These are phyloP conservation scores for Sebastes diploproa DNA, from an alignment of 2,797 vertebrate genomes.

Conservation along the genomic window DNA sequence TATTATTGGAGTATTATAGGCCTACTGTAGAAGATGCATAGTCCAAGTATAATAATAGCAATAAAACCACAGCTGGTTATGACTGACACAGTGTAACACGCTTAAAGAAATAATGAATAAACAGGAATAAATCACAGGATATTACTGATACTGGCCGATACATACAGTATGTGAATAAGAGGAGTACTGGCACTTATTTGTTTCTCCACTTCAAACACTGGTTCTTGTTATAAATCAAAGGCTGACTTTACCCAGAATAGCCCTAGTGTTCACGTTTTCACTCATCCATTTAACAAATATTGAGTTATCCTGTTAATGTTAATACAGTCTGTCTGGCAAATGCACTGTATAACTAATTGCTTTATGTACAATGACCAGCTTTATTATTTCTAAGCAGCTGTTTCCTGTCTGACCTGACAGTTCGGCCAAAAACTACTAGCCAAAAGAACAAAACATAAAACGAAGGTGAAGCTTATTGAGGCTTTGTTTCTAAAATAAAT, in stretches of 20 bases:
- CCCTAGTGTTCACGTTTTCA: not conserved
- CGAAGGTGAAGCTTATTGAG: not conserved
- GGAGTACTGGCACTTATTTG: too few species aligned
- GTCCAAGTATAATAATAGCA: too few species aligned
- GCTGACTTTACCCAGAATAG: not conserved
- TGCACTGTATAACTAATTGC: conserved; percentile 6
- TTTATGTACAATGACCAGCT: conserved; percentile 2
- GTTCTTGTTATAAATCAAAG: not conserved
- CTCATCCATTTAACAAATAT: not conserved
- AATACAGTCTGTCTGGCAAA: not conserved
- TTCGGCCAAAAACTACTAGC: conserved; percentile 1
- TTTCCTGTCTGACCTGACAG: conserved; percentile 29
- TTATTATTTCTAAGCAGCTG: conserved; percentile 44
- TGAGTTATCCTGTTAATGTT: conserved; percentile 5
- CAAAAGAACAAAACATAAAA: not conserved
- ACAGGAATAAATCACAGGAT: too few species aligned
- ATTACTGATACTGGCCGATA: too few species aligned
- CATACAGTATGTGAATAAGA: too few species aligned
- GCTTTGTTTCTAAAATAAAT: not conserved
- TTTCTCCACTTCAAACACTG: too few species aligned
- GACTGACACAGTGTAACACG: too few species aligned
- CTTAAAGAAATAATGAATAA: too few species aligned
- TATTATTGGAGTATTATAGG: too few species aligned
- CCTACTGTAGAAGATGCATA: too few species aligned
- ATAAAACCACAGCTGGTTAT: too few species aligned